Percentiles rank a stretch among this genome's conserved stretches.
Conservation (phyloP, 2,113 vertebrate species). For the Ochotona curzoniae region DNA sequence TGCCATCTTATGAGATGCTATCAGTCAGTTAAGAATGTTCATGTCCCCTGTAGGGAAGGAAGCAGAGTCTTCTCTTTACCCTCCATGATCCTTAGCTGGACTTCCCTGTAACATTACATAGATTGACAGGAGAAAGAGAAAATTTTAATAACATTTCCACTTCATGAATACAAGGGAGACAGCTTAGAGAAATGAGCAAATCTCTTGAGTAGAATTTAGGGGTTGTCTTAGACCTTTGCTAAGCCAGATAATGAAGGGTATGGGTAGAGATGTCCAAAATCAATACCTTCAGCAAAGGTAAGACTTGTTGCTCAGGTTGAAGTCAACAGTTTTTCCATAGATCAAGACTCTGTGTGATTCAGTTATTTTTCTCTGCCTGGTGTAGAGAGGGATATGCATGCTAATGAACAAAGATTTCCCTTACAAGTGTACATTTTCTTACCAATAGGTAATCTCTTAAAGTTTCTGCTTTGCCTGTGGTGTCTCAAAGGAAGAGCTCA, state of each 20-base stretch:
- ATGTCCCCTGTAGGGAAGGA: neutral
- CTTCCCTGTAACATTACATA: neutral
- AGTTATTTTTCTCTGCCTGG: neutral
- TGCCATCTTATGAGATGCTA: accelerated
- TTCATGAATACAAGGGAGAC: neutral
- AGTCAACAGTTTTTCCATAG: neutral
- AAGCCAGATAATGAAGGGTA: neutral
- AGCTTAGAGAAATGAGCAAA: neutral
- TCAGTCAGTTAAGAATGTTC: neutral
- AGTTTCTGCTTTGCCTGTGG: neutral
- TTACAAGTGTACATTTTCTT: neutral
- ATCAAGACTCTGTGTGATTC: neutral
- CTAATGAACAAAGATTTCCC: neutral
- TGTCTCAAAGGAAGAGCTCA: neutral
- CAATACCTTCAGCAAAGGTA: neutral
- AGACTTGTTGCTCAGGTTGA: neutral
- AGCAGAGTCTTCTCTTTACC: neutral
- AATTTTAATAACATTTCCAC: neutral
- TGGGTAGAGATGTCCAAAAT: neutral
- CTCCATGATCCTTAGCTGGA: neutral
- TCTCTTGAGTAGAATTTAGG: neutral
- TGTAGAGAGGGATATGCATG: neutral
- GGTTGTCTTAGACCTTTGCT: neutral
- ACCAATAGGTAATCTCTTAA: neutral
- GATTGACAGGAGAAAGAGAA: neutral